Conservation (phyloP, 2,888 invertebrate genomes). For the Strigamia crassipes region DNA sequence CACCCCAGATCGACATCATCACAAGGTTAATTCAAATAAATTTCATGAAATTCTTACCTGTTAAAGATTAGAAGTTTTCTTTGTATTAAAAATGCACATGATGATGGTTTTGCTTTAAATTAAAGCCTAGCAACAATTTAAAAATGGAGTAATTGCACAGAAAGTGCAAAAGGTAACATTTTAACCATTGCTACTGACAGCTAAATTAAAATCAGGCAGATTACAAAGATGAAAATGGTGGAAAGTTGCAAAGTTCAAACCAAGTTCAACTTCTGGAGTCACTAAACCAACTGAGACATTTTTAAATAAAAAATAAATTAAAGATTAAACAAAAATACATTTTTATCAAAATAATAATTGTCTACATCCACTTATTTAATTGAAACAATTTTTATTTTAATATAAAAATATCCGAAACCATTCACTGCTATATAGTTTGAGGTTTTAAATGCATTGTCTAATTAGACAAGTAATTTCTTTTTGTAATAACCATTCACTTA, state of each 20-base stretch:
- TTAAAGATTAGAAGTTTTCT: background rate
- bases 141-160: background rate
- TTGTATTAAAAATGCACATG: background rate
- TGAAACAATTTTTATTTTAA: background rate
- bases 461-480: background rate
- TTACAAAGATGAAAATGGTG: background rate
- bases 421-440: background rate
- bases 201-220: slow-evolving; percentile 6
- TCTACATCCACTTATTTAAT: background rate
- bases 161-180: slow-evolving; percentile 2
- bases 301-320: background rate
- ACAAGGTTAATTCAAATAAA: no score
- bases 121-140: background rate
- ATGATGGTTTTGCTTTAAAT: background rate
- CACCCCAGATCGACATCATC: no score
- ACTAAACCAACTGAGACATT: background rate
- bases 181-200: background rate
- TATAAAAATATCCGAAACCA: slow-evolving; percentile 12
- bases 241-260: background rate
- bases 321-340: no score
- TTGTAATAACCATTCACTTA: background rate
- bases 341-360: no score
- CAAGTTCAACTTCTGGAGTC: background rate
- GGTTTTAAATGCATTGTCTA: slow-evolving; percentile 3
- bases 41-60: no score